These are phyloP conservation scores for Drosophila hydei DNA, from an alignment of 1,140 invertebrate species.

Conservation along the genomic window DNA sequence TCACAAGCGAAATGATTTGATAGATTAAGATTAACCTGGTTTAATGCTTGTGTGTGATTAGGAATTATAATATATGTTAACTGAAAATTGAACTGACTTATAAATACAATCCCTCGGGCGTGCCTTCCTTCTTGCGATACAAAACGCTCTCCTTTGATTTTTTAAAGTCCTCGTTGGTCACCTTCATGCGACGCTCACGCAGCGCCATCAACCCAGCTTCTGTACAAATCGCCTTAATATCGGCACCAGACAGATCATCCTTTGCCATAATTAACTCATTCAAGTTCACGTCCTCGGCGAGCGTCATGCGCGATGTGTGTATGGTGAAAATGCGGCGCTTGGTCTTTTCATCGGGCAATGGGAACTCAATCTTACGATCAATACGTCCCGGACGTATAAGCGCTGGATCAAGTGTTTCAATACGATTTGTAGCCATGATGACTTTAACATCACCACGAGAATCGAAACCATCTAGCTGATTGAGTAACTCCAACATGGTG, in stretches of 20 bases:
- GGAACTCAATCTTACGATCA: constrained; percentile 99
- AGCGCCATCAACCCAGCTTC: constrained; percentile 99
- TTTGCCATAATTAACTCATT: constrained; percentile 99
- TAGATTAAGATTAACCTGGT: constrained; percentile 50
- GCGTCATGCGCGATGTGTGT: constrained; percentile 98
- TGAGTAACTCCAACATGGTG: constrained; percentile 99
- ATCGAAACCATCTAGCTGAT: constrained; percentile 99
- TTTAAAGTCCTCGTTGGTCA: constrained; percentile 99
- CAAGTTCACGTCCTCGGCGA: constrained; percentile 98
- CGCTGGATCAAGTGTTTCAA: constrained; percentile 99
- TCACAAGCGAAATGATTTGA: constrained; percentile 30
- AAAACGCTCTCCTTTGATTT: constrained; percentile 99
- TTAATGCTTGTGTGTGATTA: constrained; percentile 62
- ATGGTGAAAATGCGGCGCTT: constrained; percentile 99
- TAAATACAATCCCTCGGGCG: constrained; percentile 99
- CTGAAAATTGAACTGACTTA: constrained; percentile 86
- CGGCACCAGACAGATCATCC: constrained; percentile 99
- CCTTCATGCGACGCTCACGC: constrained; percentile 99
- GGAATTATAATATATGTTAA: constrained; percentile 71
- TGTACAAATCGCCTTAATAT: constrained; percentile 99
- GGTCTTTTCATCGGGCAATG: constrained; percentile 99
- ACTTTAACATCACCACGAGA: constrained; percentile 98
- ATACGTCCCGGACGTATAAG: constrained; percentile 99
- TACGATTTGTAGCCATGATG: constrained; percentile 99
- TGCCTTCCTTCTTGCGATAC: constrained; percentile 99